These are phyloP conservation scores for Mus musculus DNA, from an alignment of 2,113 vertebrate genomes.

Conservation along the genomic window GRCm39 chr15:92813001-92813500, in stretches of 20 bases:
- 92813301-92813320: conserved; percentile 25
- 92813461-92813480: background rate
- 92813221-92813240: background rate
- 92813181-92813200: background rate
- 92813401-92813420: background rate
- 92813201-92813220: background rate
- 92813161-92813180: background rate
- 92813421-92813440: conserved; percentile 60
- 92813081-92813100: background rate
- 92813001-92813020: background rate
- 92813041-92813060: background rate
- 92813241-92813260: conserved; percentile 13
- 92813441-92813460: conserved; percentile 39
- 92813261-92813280: conserved; percentile 49
- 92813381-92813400: conserved; percentile 32
- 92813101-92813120: background rate
- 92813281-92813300: background rate
- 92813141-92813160: background rate
- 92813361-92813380: conserved; percentile 20
- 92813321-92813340: background rate
- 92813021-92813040: background rate
- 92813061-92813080: background rate
- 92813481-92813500: conserved; percentile 32
- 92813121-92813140: conserved; percentile 6
- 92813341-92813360: conserved; percentile 17